phyloP scores from a whole-genome alignment of 2,113 vertebrate genomes.

The Asarcornis scutulata region DNA sequence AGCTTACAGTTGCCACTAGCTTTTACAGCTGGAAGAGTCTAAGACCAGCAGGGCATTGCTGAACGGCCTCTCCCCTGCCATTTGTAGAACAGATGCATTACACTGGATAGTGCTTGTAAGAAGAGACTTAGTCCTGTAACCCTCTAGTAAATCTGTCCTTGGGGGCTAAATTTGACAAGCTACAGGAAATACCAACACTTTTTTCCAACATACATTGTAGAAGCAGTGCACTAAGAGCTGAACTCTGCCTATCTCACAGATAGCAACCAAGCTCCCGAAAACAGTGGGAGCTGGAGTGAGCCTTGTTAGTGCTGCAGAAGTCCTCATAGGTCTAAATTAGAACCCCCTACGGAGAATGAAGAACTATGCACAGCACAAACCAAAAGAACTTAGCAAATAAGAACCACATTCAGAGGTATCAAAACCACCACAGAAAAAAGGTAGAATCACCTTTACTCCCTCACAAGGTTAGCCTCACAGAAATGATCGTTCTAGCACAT shows the following conservation, averaged over 20 bases:
- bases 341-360: not conserved
- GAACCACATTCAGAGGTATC: not conserved
- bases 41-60: not conserved
- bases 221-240: not conserved
- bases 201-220: not conserved
- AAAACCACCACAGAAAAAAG: not conserved
- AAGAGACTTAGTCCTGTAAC: not conserved
- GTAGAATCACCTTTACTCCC: not conserved
- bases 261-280: rapidly evolving
- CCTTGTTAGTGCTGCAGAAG: not conserved
- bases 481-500: not conserved
- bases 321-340: not conserved
- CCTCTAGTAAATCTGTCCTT: not conserved
- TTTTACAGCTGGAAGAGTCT: not conserved
- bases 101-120: not conserved
- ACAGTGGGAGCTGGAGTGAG: not conserved
- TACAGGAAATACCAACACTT: not conserved
- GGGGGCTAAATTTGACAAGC: not conserved
- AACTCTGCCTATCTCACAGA: not conserved
- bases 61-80: not conserved
- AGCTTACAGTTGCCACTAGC: not conserved
- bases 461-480: not conserved
- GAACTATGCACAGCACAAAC: not conserved
- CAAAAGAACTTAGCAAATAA: not conserved
- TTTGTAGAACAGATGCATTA: not conserved